Conservation (phyloP, 1,140 invertebrate species). For the Caenorhabditis elegans region WBcel235 BX284605.5:1820001-1820500, state of each 20-base stretch:
- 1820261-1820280: slow-evolving; percentile 42
- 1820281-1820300: slow-evolving; percentile 61
- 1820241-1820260: slow-evolving; percentile 59
- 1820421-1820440: too few species aligned
- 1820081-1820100: slow-evolving; percentile 91
- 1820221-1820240: slow-evolving; percentile 55
- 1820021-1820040: slow-evolving; percentile 87
- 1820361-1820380: neutral
- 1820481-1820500: too few species aligned
- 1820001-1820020: slow-evolving; percentile 93
- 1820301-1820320: slow-evolving; percentile 53
- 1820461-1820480: too few species aligned
- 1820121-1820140: slow-evolving; percentile 85
- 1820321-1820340: slow-evolving; percentile 58
- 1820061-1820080: slow-evolving; percentile 86
- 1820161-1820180: slow-evolving; percentile 65
- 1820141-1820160: slow-evolving; percentile 87
- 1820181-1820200: slow-evolving; percentile 49
- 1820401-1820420: neutral
- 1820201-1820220: slow-evolving; percentile 43
- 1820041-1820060: slow-evolving; percentile 94
- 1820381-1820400: neutral
- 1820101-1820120: slow-evolving; percentile 77
- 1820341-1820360: slow-evolving; percentile 39
- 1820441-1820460: too few species aligned